These are phyloP conservation scores for Microchrysa polita DNA, from an alignment of 2,888 invertebrate species.

Conservation along the genomic window DNA sequence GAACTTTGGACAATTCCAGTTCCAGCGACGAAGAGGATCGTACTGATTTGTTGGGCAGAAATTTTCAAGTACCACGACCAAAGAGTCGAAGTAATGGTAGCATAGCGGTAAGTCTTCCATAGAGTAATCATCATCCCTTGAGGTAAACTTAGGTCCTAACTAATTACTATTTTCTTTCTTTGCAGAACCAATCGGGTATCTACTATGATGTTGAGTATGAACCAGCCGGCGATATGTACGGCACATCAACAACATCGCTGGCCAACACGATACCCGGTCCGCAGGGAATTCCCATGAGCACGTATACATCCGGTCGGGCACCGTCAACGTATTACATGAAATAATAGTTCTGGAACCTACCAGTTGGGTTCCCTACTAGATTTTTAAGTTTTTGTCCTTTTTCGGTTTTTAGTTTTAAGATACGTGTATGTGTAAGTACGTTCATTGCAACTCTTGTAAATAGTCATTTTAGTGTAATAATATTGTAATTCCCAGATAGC, in stretches of 20 bases:
- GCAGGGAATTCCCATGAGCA: conserved; percentile 81
- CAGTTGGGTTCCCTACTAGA: background rate
- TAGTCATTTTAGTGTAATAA: conserved; percentile 18
- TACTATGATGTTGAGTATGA: conserved; percentile 92
- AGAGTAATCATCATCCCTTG: background rate
- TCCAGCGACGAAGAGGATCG: conserved; percentile 76
- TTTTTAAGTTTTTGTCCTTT: too few species aligned
- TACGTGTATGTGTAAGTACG: background rate
- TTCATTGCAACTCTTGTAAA: conserved; percentile 31
- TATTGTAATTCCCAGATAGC: too few species aligned
- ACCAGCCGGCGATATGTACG: conserved; percentile 68
- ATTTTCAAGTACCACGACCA: conserved; percentile 82
- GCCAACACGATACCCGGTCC: conserved; percentile 70
- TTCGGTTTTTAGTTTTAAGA: background rate
- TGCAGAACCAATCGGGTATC: conserved; percentile 87
- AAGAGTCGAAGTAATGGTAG: conserved; percentile 80
- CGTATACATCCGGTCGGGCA: conserved; percentile 81
- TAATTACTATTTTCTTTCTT: conserved; percentile 51
- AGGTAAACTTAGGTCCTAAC: background rate
- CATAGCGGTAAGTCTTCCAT: conserved; percentile 59
- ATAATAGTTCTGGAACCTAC: background rate
- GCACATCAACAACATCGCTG: conserved; percentile 66
- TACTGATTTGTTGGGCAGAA: conserved; percentile 77
- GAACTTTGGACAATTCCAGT: conserved; percentile 68
- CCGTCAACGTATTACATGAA: conserved; percentile 67